Evolutionary conservation across 2,888 invertebrate genomes (phyloP).

Genomic region (Tenthredo livida): DNA sequence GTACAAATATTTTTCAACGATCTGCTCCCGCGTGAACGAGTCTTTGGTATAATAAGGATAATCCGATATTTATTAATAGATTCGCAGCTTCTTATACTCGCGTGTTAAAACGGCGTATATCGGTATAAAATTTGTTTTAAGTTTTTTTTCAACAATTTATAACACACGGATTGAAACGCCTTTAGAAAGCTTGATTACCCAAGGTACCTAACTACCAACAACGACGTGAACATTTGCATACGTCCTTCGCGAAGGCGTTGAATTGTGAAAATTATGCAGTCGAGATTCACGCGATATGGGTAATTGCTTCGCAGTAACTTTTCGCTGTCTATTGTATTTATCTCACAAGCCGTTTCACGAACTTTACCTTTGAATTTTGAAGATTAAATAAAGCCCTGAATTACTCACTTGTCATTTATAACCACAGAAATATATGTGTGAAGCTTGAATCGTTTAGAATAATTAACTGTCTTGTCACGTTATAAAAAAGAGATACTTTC

Average conservation of each 20-base stretch:
- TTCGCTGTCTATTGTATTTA: slow-evolving; percentile 8
- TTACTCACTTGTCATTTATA: neutral
- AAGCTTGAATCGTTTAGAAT: slow-evolving; percentile 15
- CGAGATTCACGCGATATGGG: neutral
- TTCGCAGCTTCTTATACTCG: neutral
- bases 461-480: slow-evolving; percentile 11
- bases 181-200: slow-evolving; percentile 7
- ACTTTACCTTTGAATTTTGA: neutral
- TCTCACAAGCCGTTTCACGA: neutral
- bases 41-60: neutral
- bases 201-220: neutral
- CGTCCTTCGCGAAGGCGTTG: slow-evolving; percentile 44
- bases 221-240: neutral
- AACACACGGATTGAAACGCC: neutral
- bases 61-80: neutral
- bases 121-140: neutral
- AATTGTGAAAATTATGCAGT: slow-evolving; percentile 46
- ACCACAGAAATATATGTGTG: neutral
- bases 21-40: neutral
- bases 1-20: neutral
- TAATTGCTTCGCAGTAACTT: slow-evolving; percentile 26
- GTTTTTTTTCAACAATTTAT: neutral
- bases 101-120: neutral
- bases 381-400: neutral
- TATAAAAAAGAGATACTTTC: neutral